Conservation (phyloP, 2,888 invertebrate genomes). For the Prosapia bicincta region DNA sequence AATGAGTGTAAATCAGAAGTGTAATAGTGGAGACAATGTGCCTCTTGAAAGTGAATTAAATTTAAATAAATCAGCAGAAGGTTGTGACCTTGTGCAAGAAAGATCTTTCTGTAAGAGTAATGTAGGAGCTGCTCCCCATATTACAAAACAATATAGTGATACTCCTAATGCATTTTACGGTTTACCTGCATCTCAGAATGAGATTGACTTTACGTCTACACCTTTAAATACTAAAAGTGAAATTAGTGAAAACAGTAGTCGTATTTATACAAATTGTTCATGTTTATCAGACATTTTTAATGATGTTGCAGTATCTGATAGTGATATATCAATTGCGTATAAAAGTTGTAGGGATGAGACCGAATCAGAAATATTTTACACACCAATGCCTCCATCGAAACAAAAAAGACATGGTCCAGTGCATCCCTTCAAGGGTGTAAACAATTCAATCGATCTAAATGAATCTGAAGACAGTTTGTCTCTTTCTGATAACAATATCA, state of each 20-base stretch:
- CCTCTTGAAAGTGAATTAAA: neutral
- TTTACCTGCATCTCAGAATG: neutral
- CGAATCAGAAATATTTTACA: neutral
- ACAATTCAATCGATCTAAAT: neutral
- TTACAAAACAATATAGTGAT: neutral
- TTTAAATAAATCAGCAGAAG: neutral
- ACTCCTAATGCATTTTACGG: neutral
- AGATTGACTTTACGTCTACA: neutral
- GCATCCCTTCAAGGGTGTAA: neutral
- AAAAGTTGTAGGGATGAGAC: neutral
- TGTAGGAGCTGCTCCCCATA: neutral
- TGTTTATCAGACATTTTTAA: neutral
- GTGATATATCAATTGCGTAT: neutral
- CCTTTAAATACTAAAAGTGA: neutral
- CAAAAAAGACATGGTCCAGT: neutral
- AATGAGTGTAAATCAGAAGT: neutral
- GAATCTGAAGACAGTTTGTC: neutral
- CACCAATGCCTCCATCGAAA: neutral
- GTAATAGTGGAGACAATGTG: neutral
- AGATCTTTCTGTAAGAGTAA: neutral
- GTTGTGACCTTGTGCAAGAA: neutral
- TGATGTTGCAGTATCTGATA: neutral
- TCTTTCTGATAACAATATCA: neutral
- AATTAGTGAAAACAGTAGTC: neutral
- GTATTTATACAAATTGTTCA: neutral